Percentiles rank a stretch among this genome's conserved stretches.
Conservation (phyloP, 2,113 vertebrate species). For the Gobio gobio region DNA sequence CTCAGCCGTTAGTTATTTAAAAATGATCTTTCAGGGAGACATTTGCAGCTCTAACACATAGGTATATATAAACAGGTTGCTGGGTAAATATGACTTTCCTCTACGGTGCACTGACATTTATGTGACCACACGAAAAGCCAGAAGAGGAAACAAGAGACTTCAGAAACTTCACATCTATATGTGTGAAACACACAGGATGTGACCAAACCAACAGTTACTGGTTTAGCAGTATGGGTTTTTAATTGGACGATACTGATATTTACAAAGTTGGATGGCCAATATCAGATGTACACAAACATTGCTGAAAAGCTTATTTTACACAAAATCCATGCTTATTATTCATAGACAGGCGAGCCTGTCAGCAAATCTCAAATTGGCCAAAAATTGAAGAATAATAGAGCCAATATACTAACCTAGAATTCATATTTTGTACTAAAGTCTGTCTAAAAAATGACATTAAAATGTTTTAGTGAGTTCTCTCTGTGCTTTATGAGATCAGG, state of each 20-base stretch:
- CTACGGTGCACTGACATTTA: background rate
- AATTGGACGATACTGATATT: background rate
- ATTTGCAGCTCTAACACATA: background rate
- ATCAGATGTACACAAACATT: background rate
- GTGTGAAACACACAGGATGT: constrained; percentile 8
- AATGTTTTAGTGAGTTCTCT: background rate
- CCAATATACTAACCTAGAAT: background rate
- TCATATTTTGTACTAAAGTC: background rate
- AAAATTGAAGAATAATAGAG: background rate
- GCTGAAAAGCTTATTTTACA: background rate
- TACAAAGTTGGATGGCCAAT: background rate
- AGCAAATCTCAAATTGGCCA: background rate
- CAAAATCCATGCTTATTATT: background rate
- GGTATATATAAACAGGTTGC: background rate
- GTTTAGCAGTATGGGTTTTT: background rate
- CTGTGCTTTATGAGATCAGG: background rate
- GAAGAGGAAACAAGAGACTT: background rate
- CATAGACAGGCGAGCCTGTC: background rate
- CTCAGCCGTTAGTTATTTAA: constrained; percentile 10
- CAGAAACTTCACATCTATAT: background rate
- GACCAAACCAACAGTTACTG: constrained; percentile 1
- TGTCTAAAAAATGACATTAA: background rate
- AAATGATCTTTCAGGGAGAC: background rate
- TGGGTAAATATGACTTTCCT: constrained; percentile 1
- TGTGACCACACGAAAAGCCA: background rate